A percentile compares a stretch with the other conserved stretches of the same genome.
Evolutionary conservation across 2,797 vertebrate genomes (phyloP).

Genomic region (Macrochelys suwanniensis): DNA sequence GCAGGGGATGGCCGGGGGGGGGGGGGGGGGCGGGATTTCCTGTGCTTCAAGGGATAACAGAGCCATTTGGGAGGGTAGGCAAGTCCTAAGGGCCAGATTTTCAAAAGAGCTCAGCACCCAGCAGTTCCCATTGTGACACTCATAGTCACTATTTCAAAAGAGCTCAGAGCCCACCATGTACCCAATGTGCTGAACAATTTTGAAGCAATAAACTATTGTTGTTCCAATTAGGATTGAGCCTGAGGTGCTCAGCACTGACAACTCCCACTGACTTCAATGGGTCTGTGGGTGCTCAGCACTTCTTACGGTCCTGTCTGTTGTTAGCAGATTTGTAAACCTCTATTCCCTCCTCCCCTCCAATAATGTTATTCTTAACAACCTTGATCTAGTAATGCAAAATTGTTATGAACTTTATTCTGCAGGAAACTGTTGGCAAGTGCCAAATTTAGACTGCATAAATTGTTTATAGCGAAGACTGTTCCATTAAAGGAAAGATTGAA

Average conservation of each 20-base stretch:
- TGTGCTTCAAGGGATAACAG: background rate
- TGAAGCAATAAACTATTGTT: background rate
- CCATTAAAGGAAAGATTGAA: no score
- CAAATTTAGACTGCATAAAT: slow-evolving; percentile 81
- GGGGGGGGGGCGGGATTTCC: background rate
- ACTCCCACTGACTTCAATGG: background rate
- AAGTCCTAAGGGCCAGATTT: background rate
- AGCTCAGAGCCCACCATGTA: background rate
- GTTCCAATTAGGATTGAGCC: background rate
- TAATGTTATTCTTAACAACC: slow-evolving; percentile 76
- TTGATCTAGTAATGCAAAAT: slow-evolving; percentile 65
- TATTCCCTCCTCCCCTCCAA: background rate
- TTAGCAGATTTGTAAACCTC: slow-evolving; percentile 33
- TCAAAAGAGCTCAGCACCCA: background rate
- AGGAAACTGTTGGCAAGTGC: slow-evolving; percentile 69
- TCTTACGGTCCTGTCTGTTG: slow-evolving; percentile 29
- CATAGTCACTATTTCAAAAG: background rate
- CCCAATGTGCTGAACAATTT: background rate
- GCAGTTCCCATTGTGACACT: background rate
- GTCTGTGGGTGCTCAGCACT: background rate
- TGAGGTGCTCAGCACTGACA: background rate
- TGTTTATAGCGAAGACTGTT: slow-evolving; percentile 77
- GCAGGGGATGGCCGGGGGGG: background rate
- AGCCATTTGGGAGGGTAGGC: background rate
- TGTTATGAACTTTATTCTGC: slow-evolving; percentile 64